Percentiles rank a stretch among this genome's conserved stretches.
phyloP scores from a whole-genome alignment of 2,888 invertebrate genomes.

The Liodrosophila aerea region DNA sequence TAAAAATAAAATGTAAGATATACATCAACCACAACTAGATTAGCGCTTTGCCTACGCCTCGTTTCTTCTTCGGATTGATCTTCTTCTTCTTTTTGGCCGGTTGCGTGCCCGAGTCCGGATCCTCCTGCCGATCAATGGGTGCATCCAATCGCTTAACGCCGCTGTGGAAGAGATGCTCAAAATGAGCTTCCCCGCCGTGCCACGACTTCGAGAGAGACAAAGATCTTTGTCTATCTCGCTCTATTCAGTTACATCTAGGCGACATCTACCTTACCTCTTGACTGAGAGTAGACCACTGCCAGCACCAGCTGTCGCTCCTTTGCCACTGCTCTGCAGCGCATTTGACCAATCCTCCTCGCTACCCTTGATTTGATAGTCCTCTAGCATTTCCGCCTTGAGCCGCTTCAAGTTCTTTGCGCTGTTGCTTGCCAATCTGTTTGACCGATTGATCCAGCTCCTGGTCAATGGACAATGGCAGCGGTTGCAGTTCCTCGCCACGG shows the following conservation, averaged over 20 bases:
- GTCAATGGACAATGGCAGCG: conserved; percentile 86
- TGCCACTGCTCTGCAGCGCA: conserved; percentile 80
- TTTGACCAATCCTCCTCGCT: conserved; percentile 92
- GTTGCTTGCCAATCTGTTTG: conserved; percentile 89
- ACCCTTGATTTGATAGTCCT: conserved; percentile 93
- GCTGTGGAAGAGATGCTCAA: conserved; percentile 46
- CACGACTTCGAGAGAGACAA: neutral
- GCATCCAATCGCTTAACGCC: conserved; percentile 78
- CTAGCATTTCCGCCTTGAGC: conserved; percentile 89
- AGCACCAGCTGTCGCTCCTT: conserved; percentile 21
- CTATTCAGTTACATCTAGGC: neutral
- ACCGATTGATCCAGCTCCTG: conserved; percentile 91
- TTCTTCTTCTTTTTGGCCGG: conserved; percentile 74
- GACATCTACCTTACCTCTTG: conserved; percentile 72
- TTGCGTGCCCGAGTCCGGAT: conserved; percentile 33
- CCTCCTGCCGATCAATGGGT: conserved; percentile 34
- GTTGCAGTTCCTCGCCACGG: conserved; percentile 84
- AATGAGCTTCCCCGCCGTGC: neutral
- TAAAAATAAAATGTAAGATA: conserved; percentile 25
- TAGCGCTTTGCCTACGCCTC: conserved; percentile 32
- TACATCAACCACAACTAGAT: conserved; percentile 28
- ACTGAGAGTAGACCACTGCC: conserved; percentile 73
- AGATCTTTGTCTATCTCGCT: conserved; percentile 5
- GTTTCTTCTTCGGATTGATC: conserved; percentile 69
- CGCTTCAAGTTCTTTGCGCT: conserved; percentile 89